Evolutionary conservation across 1,140 invertebrate genomes (phyloP).

Genomic region (Cyphomyrmex costatus): DNA sequence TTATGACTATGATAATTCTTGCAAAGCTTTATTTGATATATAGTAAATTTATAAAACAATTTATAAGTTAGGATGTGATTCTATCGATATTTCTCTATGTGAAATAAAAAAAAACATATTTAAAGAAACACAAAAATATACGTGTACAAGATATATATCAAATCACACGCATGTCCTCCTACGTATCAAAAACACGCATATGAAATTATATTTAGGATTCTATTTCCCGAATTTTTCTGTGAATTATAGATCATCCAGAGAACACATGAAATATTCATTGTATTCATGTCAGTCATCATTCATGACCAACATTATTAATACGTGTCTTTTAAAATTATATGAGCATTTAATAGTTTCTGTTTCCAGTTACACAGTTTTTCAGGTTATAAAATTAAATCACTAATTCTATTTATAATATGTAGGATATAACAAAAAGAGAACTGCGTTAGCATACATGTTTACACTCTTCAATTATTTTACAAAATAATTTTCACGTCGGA

Average conservation of each 20-base stretch:
- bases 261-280: constrained; percentile 30
- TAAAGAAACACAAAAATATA: background rate
- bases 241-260: background rate
- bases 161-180: background rate
- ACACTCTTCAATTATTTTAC: background rate
- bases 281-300: too few species aligned
- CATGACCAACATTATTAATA: constrained; percentile 28
- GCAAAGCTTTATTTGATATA: background rate
- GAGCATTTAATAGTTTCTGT: constrained; percentile 13
- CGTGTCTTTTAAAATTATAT: background rate
- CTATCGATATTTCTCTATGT: background rate
- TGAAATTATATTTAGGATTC: constrained; percentile 1
- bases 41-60: background rate
- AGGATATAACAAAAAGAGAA: background rate
- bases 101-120: background rate
- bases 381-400: constrained; percentile 16
- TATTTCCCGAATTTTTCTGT: background rate
- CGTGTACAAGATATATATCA: constrained; percentile 26
- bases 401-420: background rate
- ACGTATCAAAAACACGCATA: background rate
- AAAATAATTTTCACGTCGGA: background rate
- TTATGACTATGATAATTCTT: background rate
- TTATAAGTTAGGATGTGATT: background rate
- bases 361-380: constrained; percentile 10
- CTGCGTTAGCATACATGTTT: background rate